phyloP scores from a whole-genome alignment of 2,888 invertebrate genomes.

The Mayetiola destructor region DNA sequence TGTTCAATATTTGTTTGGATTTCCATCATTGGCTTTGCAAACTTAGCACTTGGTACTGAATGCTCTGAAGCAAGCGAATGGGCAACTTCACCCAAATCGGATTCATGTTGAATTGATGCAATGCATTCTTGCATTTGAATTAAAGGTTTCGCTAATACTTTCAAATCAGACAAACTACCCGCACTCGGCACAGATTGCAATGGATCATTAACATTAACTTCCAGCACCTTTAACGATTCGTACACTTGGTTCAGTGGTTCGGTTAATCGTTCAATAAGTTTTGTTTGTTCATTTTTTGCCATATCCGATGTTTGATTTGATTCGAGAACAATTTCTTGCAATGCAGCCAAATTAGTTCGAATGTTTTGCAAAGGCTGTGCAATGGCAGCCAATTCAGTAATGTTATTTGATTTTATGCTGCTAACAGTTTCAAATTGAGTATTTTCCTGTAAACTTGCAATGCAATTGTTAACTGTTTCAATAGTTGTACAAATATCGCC shows the following conservation, averaged over 20 bases:
- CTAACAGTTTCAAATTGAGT: constrained; percentile 19
- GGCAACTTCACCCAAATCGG: constrained; percentile 20
- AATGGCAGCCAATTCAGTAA: constrained; percentile 25
- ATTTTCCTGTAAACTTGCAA: constrained; percentile 25
- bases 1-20: constrained; percentile 36
- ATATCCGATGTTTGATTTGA: background rate
- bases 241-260: constrained; percentile 9
- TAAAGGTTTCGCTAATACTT: background rate
- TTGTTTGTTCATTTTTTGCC: background rate
- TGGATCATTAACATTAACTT: constrained; percentile 2
- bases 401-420: constrained; percentile 21
- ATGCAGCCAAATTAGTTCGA: constrained; percentile 26
- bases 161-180: constrained; percentile 24
- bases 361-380: constrained; percentile 27
- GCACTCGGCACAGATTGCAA: constrained; percentile 10
- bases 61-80: background rate
- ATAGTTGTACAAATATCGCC: constrained; percentile 22
- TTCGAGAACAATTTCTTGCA: constrained; percentile 26
- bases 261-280: background rate
- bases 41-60: background rate
- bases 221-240: constrained; percentile 1
- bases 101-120: constrained; percentile 19
- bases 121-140: background rate
- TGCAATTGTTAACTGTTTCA: constrained; percentile 29
- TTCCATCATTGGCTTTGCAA: constrained; percentile 22